phyloP scores from a whole-genome alignment of 2,797 vertebrate genomes.

The Malacoraja senta region DNA sequence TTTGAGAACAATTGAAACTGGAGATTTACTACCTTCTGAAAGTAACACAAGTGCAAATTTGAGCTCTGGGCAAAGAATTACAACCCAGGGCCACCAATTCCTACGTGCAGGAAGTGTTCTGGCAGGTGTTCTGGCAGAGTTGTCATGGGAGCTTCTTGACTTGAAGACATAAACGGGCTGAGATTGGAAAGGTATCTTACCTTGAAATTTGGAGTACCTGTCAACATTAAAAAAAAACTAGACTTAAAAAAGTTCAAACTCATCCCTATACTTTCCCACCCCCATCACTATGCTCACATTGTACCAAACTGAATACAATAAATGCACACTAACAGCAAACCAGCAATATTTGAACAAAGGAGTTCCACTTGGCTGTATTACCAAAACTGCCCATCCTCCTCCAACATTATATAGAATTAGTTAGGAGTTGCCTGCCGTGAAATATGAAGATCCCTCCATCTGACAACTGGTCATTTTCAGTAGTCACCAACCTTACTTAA shows the following conservation, averaged over 20 bases:
- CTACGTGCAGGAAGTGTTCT: too few species aligned
- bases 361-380: neutral
- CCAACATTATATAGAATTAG: neutral
- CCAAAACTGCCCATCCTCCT: neutral
- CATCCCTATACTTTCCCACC: too few species aligned
- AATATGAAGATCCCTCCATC: neutral
- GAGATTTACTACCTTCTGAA: neutral
- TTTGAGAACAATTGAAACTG: neutral
- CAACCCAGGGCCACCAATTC: neutral
- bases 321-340: neutral
- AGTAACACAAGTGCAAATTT: neutral
- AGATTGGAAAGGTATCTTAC: neutral
- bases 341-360: neutral
- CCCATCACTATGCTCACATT: neutral
- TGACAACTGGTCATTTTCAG: neutral
- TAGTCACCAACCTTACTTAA: slow-evolving; percentile 7
- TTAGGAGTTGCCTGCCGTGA: neutral
- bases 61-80: too few species aligned
- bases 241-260: neutral
- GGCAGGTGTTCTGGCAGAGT: neutral
- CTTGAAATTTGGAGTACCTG: neutral
- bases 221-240: neutral
- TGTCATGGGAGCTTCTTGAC: neutral
- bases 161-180: neutral
- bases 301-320: neutral